These are phyloP conservation scores for Diaprepes abbreviatus DNA, from an alignment of 2,888 invertebrate species.

Conservation along the genomic window DNA sequence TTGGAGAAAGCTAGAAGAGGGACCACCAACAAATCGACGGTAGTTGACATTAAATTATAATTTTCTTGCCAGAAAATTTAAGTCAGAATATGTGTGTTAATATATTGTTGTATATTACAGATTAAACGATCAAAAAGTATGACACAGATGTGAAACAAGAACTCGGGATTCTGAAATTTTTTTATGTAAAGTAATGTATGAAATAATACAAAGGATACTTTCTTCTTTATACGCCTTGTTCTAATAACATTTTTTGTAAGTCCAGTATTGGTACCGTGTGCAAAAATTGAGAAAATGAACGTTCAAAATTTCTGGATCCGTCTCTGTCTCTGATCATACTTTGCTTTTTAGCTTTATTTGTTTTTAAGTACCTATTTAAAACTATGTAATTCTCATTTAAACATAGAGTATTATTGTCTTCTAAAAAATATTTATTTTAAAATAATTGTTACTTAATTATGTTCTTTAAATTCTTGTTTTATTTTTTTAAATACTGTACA, in stretches of 20 bases:
- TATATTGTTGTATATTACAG: background rate
- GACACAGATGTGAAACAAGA: background rate
- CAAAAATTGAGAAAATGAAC: too few relatives aligned
- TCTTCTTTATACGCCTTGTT: too few relatives aligned
- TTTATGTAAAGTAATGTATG: too few relatives aligned
- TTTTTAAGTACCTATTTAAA: slow-evolving; percentile 9
- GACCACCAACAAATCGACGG: slow-evolving; percentile 71
- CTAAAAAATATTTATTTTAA: slow-evolving; percentile 14
- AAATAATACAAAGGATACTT: too few relatives aligned
- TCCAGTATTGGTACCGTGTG: too few relatives aligned
- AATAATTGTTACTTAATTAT: background rate
- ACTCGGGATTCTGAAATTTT: too few relatives aligned
- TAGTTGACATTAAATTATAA: slow-evolving; percentile 6
- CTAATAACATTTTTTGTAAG: too few relatives aligned
- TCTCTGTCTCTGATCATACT: background rate
- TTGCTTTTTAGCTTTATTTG: background rate
- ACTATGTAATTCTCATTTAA: background rate
- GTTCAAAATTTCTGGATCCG: too few relatives aligned
- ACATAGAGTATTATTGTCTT: slow-evolving; percentile 6
- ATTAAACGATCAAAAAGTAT: background rate
- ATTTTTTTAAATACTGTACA: slow-evolving; percentile 13
- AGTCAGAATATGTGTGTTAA: slow-evolving; percentile 2
- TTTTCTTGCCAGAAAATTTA: slow-evolving; percentile 20
- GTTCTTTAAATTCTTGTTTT: slow-evolving; percentile 17
- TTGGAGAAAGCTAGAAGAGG: slow-evolving; percentile 91